These are phyloP conservation scores for Periophthalmus magnuspinnatus DNA, from an alignment of 2,797 vertebrate genomes.

Conservation along the genomic window DNA sequence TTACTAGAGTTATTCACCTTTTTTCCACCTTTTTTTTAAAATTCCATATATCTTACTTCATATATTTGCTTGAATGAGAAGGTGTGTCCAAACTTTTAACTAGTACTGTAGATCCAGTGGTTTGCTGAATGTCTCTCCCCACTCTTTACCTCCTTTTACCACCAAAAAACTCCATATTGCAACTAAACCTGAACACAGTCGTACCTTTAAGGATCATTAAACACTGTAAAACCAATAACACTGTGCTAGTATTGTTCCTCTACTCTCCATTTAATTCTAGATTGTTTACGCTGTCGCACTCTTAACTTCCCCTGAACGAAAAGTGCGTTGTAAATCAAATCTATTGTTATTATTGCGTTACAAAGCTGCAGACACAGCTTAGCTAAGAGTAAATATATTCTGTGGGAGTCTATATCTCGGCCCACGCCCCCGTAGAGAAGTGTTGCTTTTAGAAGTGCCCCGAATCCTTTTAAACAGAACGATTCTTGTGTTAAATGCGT, in stretches of 20 bases:
- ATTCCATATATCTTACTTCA: too few relatives aligned
- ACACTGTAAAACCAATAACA: not conserved
- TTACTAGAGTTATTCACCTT: too few relatives aligned
- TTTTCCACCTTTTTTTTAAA: too few relatives aligned
- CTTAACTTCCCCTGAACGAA: not conserved
- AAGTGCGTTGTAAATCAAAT: not conserved
- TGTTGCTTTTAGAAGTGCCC: slow-evolving; percentile 29
- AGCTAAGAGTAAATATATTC: slow-evolving; percentile 9
- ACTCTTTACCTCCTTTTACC: too few relatives aligned
- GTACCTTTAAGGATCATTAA: not conserved
- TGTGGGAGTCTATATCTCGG: slow-evolving; percentile 9
- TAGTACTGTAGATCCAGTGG: too few relatives aligned
- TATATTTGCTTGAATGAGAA: too few relatives aligned
- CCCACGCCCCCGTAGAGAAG: slow-evolving; percentile 5
- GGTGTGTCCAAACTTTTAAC: too few relatives aligned
- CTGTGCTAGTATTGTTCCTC: not conserved
- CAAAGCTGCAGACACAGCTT: slow-evolving; percentile 18
- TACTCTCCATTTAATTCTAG: not conserved
- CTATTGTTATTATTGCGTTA: slow-evolving; percentile 46
- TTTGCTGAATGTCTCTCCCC: too few relatives aligned
- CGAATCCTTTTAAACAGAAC: slow-evolving; percentile 37
- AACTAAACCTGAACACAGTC: not conserved
- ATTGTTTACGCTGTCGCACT: not conserved
- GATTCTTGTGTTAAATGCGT: slow-evolving; percentile 51
- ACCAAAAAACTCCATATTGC: too few relatives aligned